Evolutionary conservation across 2,888 invertebrate species (phyloP), one percentile per base, ranked within the genome.

Genomic region (Mesorhabditis belari): DNA sequence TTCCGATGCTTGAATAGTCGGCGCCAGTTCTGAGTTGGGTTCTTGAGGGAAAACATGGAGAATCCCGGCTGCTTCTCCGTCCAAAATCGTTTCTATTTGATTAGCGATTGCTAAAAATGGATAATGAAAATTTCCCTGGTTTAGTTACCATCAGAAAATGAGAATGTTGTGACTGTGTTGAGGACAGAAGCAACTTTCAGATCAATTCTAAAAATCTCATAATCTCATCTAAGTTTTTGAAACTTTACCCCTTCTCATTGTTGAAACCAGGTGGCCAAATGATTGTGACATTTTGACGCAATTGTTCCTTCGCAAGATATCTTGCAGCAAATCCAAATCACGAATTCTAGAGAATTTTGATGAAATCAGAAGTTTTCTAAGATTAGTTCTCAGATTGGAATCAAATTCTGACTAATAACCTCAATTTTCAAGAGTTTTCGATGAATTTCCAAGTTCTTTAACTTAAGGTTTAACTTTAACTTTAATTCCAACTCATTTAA

Each of bases 281-380:
- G 27, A 68, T 59, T 21, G 64, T 60, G 27, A 71, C 29, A 2
- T 63, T 68, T 57, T 71, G 70, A 0, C 57, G 35, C 70, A 71
- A 4, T 67, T 51, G 9, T 66, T 65, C 4, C 61, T 57, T 21
- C 64, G 53, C 4, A 71, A 60, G 6, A 67, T 6, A 57, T 71
- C 70, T 23, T 64, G 63, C 2, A 71, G 61, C 54, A 65, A 65
- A 35, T 57, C 64, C 4, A 71, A 51, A 29, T 71, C 70, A 12
- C 49, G 53, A 4, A 68, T 55, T 64, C 70, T 71, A 58, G 49
- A 68, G 59, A 6, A n/a, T n/a, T n/a, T n/a, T n/a, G n/a, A n/a
- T n/a, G n/a, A n/a, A n/a, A n/a, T n/a, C n/a, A n/a, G n/a, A n/a
- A n/a, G n/a, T n/a, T n/a, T n/a, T n/a, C n/a, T n/a, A n/a, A n/a